Evolutionary conservation across 2,797 vertebrate species (phyloP).

Genomic region (Telmatherina bonti): DNA sequence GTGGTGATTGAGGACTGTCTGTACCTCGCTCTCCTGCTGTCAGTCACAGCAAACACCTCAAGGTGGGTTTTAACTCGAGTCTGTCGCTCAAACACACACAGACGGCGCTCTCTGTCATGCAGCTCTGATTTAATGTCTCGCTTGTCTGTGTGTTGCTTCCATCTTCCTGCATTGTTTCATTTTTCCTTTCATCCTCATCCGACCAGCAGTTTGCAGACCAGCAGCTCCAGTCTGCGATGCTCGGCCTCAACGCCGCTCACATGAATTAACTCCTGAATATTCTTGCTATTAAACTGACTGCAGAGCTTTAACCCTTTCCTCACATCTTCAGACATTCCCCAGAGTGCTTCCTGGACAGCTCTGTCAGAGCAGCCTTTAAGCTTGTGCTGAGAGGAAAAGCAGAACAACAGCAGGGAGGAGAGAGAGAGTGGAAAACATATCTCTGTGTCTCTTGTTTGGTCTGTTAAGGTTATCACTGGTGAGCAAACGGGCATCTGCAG

Average conservation of each 20-base stretch:
- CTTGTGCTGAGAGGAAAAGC: not conserved
- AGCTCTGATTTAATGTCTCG: conserved; percentile 66
- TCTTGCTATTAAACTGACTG: not conserved
- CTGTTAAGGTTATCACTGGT: not conserved
- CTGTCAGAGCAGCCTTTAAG: conserved; percentile 24
- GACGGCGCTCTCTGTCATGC: conserved; percentile 57
- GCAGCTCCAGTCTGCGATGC: conserved; percentile 6
- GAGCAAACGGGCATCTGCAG: accelerated
- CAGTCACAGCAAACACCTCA: conserved; percentile 76
- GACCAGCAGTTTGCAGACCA: conserved; percentile 6
- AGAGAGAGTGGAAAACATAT: not conserved
- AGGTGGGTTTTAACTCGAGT: conserved; percentile 72
- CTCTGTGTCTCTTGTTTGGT: not conserved
- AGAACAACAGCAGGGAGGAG: not conserved
- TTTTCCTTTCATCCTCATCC: conserved; percentile 31
- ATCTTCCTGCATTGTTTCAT: conserved; percentile 12
- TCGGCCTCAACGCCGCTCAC: conserved; percentile 13
- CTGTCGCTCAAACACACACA: conserved; percentile 76
- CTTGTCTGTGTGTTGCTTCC: conserved; percentile 31
- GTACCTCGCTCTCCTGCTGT: conserved; percentile 69
- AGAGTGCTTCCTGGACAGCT: conserved; percentile 8
- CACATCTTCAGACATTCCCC: not conserved
- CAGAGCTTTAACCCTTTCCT: conserved; percentile 15
- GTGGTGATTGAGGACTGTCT: conserved; percentile 72
- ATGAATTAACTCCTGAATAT: conserved; percentile 17